Base-by-base conservation (phyloP, 2,797 vertebrate species). In the Aratinga solstitialis region DNA sequence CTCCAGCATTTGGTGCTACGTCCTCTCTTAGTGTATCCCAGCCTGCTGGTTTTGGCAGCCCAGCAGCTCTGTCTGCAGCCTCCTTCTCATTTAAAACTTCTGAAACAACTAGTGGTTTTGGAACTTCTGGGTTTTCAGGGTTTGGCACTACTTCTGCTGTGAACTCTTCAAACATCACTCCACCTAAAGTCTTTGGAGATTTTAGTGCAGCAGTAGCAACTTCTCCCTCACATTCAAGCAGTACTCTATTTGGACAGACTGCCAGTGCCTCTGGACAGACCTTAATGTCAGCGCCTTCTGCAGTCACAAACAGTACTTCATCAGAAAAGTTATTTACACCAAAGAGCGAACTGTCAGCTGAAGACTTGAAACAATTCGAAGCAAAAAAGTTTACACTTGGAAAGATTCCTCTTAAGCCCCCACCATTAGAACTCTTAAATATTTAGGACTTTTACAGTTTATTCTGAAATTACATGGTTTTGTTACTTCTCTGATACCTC, bases 341-440 rank as follows among this genome's bases (percentile, higher is more conserved):
- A 32, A 98, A 97, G 93, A 96, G 96, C 5, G 97, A 98, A 22
- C 97, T 99, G 40, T 98, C 98, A 21, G 78, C 96, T 32, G 99
- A 99, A 61, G 99, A 99, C 91, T 87, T 99, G 62, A 97, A 97
- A 59, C 98, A 99, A 71, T 99, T 99, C 90, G 97, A 97, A 78
- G 98, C 98, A 6, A 98, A 98, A 84, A 98, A 97, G 92, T 99
- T 99, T 97, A 98, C 97, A 2, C 84, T 99, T 32, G 99, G 98
- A 56, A 99, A 98, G 97, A 98, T 99, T 93, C 99, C 99, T 54
- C 91, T 99, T 59, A 98, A 97, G 84, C 98, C 98, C 6, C 98
- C 98, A 11, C 98, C 99, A 16, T 76, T 96, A 32, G 97, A 98
- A 78, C 97, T 99, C 96, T 89, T 99, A 88, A 72, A 92, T 54